Conservation (phyloP, 2,888 invertebrate genomes). For the Eupsilia transversa region DNA sequence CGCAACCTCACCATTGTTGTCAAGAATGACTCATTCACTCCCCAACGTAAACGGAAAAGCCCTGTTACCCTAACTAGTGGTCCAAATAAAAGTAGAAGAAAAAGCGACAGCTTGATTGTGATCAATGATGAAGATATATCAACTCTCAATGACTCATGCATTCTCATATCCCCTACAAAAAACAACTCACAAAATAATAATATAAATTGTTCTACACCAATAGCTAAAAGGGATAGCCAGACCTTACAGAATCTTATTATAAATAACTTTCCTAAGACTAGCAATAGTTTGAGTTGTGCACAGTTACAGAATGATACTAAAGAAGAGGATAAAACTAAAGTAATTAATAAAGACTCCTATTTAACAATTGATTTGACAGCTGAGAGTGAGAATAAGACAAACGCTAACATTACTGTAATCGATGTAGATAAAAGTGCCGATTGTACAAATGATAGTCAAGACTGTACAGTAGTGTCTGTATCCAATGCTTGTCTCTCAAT, state of each 20-base stretch:
- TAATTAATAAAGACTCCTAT: slow-evolving; percentile 79
- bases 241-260: slow-evolving; percentile 55
- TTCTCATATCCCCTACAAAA: slow-evolving; percentile 64
- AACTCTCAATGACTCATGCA: slow-evolving; percentile 49
- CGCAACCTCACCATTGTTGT: slow-evolving; percentile 55
- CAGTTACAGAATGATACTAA: slow-evolving; percentile 66
- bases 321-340: slow-evolving; percentile 74
- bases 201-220: slow-evolving; percentile 79
- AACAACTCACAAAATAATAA: slow-evolving; percentile 46
- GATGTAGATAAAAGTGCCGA: slow-evolving; percentile 73
- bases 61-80: not conserved
- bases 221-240: slow-evolving; percentile 51
- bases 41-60: slow-evolving; percentile 57
- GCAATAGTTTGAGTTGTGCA: slow-evolving; percentile 52
- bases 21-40: slow-evolving; percentile 41
- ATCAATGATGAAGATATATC: slow-evolving; percentile 73
- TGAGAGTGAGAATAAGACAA: slow-evolving; percentile 60
- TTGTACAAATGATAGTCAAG: slow-evolving; percentile 66
- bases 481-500: slow-evolving; percentile 73
- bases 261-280: slow-evolving; percentile 53
- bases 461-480: slow-evolving; percentile 74
- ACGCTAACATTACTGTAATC: slow-evolving; percentile 57
- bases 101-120: slow-evolving; percentile 60
- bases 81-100: slow-evolving; percentile 45
- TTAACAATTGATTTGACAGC: slow-evolving; percentile 84